A percentile compares a stretch with the other conserved stretches of the same genome.
These are phyloP conservation scores for Beris chalybata DNA, from an alignment of 2,888 invertebrate genomes.

Conservation along the genomic window DNA sequence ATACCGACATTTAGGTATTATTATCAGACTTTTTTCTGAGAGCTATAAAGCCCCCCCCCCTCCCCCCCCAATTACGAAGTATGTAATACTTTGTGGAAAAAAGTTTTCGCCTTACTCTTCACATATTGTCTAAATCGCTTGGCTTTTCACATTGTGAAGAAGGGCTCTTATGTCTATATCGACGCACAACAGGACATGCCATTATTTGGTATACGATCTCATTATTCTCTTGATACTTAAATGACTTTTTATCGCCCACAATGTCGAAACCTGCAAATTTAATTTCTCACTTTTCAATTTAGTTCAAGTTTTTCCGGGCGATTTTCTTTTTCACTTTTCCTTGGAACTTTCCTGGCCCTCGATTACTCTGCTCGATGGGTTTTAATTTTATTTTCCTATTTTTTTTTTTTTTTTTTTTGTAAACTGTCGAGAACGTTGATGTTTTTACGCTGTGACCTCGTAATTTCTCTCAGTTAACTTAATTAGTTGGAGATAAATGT, in stretches of 20 bases:
- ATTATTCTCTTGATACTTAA: not conserved
- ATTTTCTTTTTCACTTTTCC: not conserved
- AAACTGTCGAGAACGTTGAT: not conserved
- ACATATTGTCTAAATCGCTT: too few species aligned
- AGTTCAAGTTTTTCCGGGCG: not conserved
- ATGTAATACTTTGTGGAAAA: too few species aligned
- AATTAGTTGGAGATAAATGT: constrained; percentile 7
- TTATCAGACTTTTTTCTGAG: too few species aligned
- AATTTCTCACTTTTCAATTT: constrained; percentile 7
- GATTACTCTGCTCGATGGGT: not conserved
- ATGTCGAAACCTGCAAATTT: not conserved
- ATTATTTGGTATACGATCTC: not conserved
- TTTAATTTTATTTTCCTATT: constrained; percentile 1
- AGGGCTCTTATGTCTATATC: too few species aligned
- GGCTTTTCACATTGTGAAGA: too few species aligned
- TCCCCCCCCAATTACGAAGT: too few species aligned
- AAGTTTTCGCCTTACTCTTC: too few species aligned
- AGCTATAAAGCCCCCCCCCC: too few species aligned
- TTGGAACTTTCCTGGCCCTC: not conserved
- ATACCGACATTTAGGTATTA: too few species aligned
- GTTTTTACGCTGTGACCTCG: not conserved
- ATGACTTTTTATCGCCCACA: constrained; percentile 20
- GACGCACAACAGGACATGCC: not conserved
- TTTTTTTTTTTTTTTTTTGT: too few species aligned
- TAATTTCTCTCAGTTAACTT: constrained; percentile 8